Evolutionary conservation across 2,797 vertebrate genomes (phyloP).

Genomic region (Phrynocephalus vlangalii): DNA sequence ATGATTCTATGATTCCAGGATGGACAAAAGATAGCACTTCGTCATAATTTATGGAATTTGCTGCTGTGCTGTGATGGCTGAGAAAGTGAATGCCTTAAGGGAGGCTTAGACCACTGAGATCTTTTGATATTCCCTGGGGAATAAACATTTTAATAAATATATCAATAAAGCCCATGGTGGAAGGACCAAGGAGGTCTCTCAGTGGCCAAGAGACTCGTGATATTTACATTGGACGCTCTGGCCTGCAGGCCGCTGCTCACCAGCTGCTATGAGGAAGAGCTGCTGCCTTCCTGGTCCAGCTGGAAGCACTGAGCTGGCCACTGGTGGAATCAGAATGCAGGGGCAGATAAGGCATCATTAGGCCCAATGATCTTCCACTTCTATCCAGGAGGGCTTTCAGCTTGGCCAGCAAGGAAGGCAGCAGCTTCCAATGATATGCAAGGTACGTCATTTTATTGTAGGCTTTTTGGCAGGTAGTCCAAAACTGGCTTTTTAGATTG

Average conservation of each 20-base stretch:
- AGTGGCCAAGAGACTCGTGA: too few species aligned
- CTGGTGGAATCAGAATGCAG: neutral
- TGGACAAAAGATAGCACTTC: neutral
- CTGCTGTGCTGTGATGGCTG: neutral
- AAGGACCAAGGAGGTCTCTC: neutral
- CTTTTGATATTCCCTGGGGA: too few species aligned
- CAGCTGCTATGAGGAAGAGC: neutral
- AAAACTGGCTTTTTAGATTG: too few species aligned
- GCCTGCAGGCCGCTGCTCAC: neutral
- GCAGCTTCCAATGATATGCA: neutral
- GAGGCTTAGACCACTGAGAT: neutral
- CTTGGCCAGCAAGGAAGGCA: neutral
- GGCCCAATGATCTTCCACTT: neutral
- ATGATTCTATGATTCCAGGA: neutral
- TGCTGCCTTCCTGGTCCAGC: neutral
- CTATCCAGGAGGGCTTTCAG: neutral
- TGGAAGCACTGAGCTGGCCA: neutral
- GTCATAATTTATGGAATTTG: neutral
- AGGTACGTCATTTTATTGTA: neutral
- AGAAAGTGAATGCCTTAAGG: too few species aligned
- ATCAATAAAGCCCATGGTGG: neutral
- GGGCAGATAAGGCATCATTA: neutral
- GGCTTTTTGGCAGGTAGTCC: neutral
- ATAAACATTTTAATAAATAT: too few species aligned
- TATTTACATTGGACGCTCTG: neutral